Percentiles rank a stretch among this genome's conserved stretches.
These are phyloP conservation scores for Patiria miniata DNA, from an alignment of 35 echinoderm and acorn worm genomes.

Conservation along the genomic window DNA sequence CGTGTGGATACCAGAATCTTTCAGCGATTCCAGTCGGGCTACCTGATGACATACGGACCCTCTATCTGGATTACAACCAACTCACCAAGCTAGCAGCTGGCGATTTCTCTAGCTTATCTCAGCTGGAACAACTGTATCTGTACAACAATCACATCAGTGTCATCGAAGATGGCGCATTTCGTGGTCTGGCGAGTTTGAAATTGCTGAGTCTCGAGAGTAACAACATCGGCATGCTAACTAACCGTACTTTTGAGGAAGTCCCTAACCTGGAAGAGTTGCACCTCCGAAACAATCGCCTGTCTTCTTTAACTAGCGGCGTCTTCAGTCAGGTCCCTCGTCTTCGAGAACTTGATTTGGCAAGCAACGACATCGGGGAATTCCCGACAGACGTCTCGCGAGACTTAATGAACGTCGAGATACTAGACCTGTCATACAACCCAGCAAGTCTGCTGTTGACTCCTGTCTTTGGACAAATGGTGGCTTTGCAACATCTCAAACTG, in stretches of 20 bases:
- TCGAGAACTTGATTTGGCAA: background rate
- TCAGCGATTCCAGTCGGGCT: background rate
- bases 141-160: slow-evolving; percentile 1
- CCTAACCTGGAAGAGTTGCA: background rate
- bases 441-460: background rate
- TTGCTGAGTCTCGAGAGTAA: background rate
- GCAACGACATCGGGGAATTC: background rate
- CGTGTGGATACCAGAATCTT: background rate
- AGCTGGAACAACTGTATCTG: background rate
- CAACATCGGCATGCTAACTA: background rate
- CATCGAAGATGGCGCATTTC: slow-evolving; percentile 4
- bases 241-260: background rate
- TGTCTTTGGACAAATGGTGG: background rate
- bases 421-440: background rate
- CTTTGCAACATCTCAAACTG: background rate
- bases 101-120: background rate
- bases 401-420: background rate
- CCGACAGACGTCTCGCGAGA: background rate
- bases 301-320: background rate
- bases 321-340: background rate
- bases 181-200: background rate
- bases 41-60: background rate
- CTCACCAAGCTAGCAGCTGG: background rate
- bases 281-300: slow-evolving; percentile 8
- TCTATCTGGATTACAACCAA: background rate